These are phyloP conservation scores for Pedicia rivosa DNA, from an alignment of 2,888 invertebrate genomes.

Conservation along the genomic window DNA sequence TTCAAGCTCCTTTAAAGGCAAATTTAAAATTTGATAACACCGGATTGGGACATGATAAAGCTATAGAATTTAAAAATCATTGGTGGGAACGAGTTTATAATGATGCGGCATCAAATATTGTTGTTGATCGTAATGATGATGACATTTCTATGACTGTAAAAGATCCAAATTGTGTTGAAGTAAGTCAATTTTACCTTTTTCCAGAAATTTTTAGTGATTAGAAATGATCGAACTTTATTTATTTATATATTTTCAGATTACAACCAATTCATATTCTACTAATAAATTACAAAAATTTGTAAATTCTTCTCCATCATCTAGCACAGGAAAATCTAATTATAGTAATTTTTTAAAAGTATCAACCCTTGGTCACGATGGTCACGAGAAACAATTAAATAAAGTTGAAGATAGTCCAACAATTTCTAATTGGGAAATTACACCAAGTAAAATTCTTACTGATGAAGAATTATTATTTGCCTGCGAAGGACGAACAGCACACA, in stretches of 20 bases:
- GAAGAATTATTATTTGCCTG: constrained; percentile 67
- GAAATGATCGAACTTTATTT: too few species aligned
- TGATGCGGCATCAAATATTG: constrained; percentile 51
- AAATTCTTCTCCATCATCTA: too few species aligned
- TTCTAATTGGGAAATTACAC: too few species aligned
- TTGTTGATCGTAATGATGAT: constrained; percentile 28
- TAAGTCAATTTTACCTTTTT: too few species aligned
- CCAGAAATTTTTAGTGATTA: too few species aligned
- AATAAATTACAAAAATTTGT: too few species aligned
- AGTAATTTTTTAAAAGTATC: constrained; percentile 22
- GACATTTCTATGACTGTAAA: constrained; percentile 15
- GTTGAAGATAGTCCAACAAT: too few species aligned
- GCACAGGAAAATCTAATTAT: too few species aligned
- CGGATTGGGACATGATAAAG: constrained; percentile 62
- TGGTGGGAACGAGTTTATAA: constrained; percentile 77
- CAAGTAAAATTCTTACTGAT: constrained; percentile 38
- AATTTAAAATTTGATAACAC: constrained; percentile 62
- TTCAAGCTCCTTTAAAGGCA: constrained; percentile 58
- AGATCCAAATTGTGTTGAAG: constrained; percentile 23
- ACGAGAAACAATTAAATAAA: too few species aligned
- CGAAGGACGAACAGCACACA: constrained; percentile 69
- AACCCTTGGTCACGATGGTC: constrained; percentile 19
- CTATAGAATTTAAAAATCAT: constrained; percentile 58
- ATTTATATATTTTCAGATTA: too few species aligned
- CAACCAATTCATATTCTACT: too few species aligned